Base-by-base conservation (phyloP, 2,113 vertebrate genomes). In the Phylloscopus trochiloides region DNA sequence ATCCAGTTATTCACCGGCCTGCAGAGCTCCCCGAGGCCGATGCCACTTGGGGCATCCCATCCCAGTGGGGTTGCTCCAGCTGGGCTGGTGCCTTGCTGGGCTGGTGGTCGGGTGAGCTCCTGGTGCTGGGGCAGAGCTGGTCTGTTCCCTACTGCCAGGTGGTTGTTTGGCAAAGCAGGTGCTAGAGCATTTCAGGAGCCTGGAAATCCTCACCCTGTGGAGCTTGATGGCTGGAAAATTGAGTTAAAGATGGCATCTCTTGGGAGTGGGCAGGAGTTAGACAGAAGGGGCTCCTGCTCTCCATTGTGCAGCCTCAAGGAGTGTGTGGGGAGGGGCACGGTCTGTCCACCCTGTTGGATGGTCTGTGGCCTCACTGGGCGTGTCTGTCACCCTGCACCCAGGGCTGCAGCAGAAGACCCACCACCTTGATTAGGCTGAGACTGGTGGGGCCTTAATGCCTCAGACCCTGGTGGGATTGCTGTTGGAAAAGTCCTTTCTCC, bases 251-350 rank as follows among this genome's bases (percentile, higher is more conserved):
- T 26, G 20, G 14, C 3, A 17, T 66, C 65, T 7, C 34, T 51
- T 40, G 51, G 58, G 54, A 36, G 21, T 0, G 1, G 45, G n/a
- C 13, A 31, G 43, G n/a, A 12, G 11, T 17, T 38, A 77, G 58
- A 28, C 7, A 8, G 54, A 34, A 71, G 43, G 0, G 1, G 20
- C 16, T 58, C 9, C 17, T 25, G 47, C 43, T 74, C 14, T 86
- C 34, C 0, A 0, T 10, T 2, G 2, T 42, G 40, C 32, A 0
- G 2, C 31, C 42, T 52, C 38, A 0, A 2, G 12, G 8, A 36
- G 32, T 0, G 1, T 29, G 52, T 0, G 0, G 43, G 32, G 51
- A 73, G 24, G 12, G 6, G 16, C 25, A 40, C 0, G 0, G 22
- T 43, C 17, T 8, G 24, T 10, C 52, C 2, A 3, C 40, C 24